These are phyloP conservation scores for Chaetodon trifasciatus DNA, from an alignment of 2,797 vertebrate species.

Conservation along the genomic window DNA sequence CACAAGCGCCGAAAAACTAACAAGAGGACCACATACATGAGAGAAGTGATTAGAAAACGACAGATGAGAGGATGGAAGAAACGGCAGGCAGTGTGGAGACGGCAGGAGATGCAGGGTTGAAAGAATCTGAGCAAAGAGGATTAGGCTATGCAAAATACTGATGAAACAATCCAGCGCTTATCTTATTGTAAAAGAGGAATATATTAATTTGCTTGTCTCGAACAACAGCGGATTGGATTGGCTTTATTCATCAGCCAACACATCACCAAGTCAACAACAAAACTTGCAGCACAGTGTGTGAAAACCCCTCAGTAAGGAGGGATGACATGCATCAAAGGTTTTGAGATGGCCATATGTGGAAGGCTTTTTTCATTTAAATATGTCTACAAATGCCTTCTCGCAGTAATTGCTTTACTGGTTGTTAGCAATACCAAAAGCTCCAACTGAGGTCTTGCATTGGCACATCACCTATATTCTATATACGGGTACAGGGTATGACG, in stretches of 20 bases:
- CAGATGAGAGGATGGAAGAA: constrained; percentile 23
- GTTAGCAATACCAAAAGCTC: background rate
- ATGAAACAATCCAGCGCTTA: constrained; percentile 47
- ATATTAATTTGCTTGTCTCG: constrained; percentile 24
- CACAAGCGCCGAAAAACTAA: background rate
- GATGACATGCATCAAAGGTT: background rate
- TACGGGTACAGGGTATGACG: too few relatives aligned
- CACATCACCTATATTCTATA: too few relatives aligned
- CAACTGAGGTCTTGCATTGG: background rate
- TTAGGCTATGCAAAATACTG: constrained; percentile 40
- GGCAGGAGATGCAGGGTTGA: constrained; percentile 8
- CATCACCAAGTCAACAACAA: background rate
- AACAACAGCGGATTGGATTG: constrained; percentile 11
- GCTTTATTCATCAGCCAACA: constrained; percentile 8
- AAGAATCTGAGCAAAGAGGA: constrained; percentile 52
- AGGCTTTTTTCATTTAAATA: background rate
- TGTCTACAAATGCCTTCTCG: background rate
- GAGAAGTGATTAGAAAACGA: constrained; percentile 9
- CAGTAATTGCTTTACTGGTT: background rate
- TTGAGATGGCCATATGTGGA: background rate
- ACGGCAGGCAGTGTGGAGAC: background rate
- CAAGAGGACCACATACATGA: background rate
- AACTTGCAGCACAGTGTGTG: background rate
- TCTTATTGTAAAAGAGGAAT: constrained; percentile 29
- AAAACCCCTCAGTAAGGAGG: background rate